Conservation (phyloP, 1,140 invertebrate species). For the Nylanderia fulva region DNA sequence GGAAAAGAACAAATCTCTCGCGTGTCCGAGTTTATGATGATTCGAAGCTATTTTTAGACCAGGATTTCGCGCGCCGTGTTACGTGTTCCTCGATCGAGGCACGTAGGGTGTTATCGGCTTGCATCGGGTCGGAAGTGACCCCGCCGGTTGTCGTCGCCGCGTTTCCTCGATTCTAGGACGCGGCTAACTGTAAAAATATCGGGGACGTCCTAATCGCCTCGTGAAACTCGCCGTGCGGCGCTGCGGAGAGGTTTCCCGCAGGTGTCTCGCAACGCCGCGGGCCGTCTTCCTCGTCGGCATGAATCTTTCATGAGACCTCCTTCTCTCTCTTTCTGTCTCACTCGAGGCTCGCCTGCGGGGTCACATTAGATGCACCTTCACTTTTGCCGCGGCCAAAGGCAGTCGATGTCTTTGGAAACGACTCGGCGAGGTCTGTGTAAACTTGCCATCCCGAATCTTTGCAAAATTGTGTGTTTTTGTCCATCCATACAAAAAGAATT, state of each 20-base stretch:
- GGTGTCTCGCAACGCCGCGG: slow-evolving; percentile 50
- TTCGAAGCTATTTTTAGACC: background rate
- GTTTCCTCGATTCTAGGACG: slow-evolving; percentile 40
- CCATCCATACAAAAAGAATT: too few relatives aligned
- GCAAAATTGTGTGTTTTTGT: too few relatives aligned
- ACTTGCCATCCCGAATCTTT: too few relatives aligned
- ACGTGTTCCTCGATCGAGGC: slow-evolving; percentile 3
- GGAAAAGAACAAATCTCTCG: slow-evolving; percentile 23
- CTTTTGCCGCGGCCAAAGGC: slow-evolving; percentile 40
- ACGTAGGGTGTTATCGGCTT: background rate
- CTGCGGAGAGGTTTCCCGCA: slow-evolving; percentile 40
- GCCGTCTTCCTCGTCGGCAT: slow-evolving; percentile 33
- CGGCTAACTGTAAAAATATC: slow-evolving; percentile 67
- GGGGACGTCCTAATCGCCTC: slow-evolving; percentile 60
- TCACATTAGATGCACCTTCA: slow-evolving; percentile 57
- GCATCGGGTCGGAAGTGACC: slow-evolving; percentile 47
- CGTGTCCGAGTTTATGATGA: background rate
- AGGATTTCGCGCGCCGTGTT: background rate
- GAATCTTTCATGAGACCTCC: slow-evolving; percentile 63
- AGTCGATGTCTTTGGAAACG: slow-evolving; percentile 44
- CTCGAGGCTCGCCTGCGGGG: background rate
- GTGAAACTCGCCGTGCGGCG: slow-evolving; percentile 31
- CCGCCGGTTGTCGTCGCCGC: background rate
- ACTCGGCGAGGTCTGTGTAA: too few relatives aligned
- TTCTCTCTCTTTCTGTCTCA: background rate